Evolutionary conservation across 2,797 vertebrate species (phyloP).

Genomic region (Neopelma chrysocephalum): DNA sequence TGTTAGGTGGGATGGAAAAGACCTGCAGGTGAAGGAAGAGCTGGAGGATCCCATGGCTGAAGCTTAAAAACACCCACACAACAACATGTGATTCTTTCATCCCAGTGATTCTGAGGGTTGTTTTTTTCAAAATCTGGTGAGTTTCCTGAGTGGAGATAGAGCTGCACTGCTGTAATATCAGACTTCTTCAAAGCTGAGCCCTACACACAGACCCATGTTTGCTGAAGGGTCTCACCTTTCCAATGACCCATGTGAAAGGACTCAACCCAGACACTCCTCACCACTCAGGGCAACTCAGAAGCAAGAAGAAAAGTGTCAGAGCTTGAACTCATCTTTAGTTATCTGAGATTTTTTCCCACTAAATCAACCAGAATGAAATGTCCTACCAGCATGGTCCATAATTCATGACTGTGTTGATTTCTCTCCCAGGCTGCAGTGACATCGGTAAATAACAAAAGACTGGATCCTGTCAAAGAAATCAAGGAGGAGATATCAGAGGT

Average conservation of each 20-base stretch:
- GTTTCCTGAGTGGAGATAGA: background rate
- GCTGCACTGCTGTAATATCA: background rate
- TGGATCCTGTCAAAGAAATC: slow-evolving; percentile 35
- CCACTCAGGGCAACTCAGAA: background rate
- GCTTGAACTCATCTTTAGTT: slow-evolving; percentile 16
- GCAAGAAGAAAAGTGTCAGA: background rate
- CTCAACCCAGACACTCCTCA: background rate
- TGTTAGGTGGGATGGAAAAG: background rate
- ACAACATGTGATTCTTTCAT: background rate
- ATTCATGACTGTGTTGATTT: slow-evolving; percentile 53
- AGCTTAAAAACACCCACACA: background rate
- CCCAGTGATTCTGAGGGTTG: background rate
- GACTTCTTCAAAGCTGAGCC: background rate
- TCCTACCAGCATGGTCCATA: slow-evolving; percentile 6
- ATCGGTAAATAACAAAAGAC: slow-evolving; percentile 59
- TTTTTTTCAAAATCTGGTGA: background rate
- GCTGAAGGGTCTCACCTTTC: background rate
- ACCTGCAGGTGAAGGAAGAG: background rate
- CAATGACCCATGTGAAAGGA: background rate
- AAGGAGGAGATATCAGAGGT: slow-evolving; percentile 2
- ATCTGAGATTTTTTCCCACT: slow-evolving; percentile 18
- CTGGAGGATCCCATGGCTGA: background rate
- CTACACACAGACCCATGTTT: background rate
- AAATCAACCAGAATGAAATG: background rate
- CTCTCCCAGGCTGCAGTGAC: slow-evolving; percentile 64